phyloP scores from a whole-genome alignment of 2,888 invertebrate genomes.

The Hypselothyrea guttata region DNA sequence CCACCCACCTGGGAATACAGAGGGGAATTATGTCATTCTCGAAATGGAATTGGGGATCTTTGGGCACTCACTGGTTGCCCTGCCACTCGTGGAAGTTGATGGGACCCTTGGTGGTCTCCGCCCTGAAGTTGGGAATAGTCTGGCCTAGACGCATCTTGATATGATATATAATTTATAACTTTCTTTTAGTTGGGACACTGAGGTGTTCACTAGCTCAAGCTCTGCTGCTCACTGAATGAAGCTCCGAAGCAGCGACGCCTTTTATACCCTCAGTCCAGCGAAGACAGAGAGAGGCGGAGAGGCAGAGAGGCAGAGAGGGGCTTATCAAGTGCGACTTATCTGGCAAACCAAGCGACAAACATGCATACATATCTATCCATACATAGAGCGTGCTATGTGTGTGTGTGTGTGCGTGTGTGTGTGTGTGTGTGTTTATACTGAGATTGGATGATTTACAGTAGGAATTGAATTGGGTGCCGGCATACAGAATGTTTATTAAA shows the following conservation, averaged over 20 bases:
- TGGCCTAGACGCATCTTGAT: constrained; percentile 87
- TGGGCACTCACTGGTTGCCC: constrained; percentile 87
- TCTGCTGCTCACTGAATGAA: constrained; percentile 34
- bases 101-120: constrained; percentile 87
- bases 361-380: too few relatives aligned
- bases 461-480: too few relatives aligned
- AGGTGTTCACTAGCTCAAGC: constrained; percentile 6
- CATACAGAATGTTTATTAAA: too few relatives aligned
- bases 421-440: not conserved
- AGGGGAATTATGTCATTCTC: too few relatives aligned
- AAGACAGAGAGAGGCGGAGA: not conserved
- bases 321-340: constrained; percentile 24
- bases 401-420: not conserved
- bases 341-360: constrained; percentile 2
- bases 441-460: too few relatives aligned
- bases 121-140: constrained; percentile 89
- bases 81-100: constrained; percentile 91
- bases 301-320: not conserved
- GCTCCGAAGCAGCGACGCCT: constrained; percentile 9
- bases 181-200: constrained; percentile 13
- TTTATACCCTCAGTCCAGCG: constrained; percentile 41
- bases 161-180: constrained; percentile 9
- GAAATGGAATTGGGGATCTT: too few relatives aligned
- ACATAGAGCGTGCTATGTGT: too few relatives aligned
- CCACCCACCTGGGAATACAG: constrained; percentile 92